Conservation (phyloP, 2,888 invertebrate species). For the Caenorhabditis wallacei region DNA sequence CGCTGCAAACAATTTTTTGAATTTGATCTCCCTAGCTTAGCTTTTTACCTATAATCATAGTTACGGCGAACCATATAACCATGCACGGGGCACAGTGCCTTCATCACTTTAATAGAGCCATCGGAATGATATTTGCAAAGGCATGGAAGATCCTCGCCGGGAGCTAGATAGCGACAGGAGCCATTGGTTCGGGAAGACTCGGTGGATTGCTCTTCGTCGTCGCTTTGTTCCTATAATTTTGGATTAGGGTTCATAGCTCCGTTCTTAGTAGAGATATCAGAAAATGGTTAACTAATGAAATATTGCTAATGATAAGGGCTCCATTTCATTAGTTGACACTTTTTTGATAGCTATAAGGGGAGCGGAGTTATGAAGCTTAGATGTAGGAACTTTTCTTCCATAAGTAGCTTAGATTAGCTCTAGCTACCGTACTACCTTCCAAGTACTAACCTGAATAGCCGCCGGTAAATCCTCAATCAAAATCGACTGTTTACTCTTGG, state of each 20-base stretch:
- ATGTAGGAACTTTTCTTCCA: no score
- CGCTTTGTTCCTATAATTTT: constrained; percentile 71
- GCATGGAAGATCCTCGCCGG: constrained; percentile 82
- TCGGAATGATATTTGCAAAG: constrained; percentile 79
- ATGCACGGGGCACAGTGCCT: constrained; percentile 82
- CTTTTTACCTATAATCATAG: constrained; percentile 75
- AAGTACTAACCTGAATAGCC: constrained; percentile 58
- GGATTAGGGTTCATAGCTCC: no score
- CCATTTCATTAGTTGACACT: no score
- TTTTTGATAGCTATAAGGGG: no score
- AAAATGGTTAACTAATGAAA: no score
- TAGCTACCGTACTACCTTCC: background rate
- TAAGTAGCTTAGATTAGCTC: no score
- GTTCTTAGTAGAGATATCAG: no score
- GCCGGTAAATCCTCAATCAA: constrained; percentile 71
- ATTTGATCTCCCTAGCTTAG: background rate
- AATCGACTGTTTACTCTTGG: constrained; percentile 72
- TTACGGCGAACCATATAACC: constrained; percentile 80
- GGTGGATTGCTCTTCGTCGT: constrained; percentile 64
- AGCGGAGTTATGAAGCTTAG: no score
- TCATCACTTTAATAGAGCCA: constrained; percentile 76
- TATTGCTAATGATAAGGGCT: no score
- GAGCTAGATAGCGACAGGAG: constrained; percentile 77
- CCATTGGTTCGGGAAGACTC: constrained; percentile 58
- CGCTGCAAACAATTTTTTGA: constrained; percentile 40